These are phyloP conservation scores for Augochlora pura DNA, from an alignment of 1,140 invertebrate species.

Conservation along the genomic window DNA sequence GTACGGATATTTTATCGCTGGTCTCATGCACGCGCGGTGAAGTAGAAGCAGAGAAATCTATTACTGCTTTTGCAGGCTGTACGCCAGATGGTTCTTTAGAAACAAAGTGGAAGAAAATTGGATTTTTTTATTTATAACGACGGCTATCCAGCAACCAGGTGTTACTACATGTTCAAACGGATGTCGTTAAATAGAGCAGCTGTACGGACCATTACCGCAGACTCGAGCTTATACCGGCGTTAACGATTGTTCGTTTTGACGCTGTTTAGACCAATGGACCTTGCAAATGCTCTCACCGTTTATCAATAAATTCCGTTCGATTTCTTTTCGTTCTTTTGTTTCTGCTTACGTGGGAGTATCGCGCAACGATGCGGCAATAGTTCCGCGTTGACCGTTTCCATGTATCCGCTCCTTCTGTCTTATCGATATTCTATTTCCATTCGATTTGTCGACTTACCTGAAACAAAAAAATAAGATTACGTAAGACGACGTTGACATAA, in stretches of 20 bases:
- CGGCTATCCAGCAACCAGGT: neutral
- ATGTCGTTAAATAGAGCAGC: conserved; percentile 50
- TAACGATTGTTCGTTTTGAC: conserved; percentile 54
- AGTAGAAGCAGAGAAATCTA: conserved; percentile 27
- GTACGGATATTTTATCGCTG: neutral
- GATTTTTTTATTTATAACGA: conserved; percentile 43
- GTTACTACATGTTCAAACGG: conserved; percentile 27
- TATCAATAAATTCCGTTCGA: conserved; percentile 23
- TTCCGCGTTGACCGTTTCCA: conserved; percentile 47
- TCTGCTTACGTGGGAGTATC: conserved; percentile 29
- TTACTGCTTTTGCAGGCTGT: neutral
- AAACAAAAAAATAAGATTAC: conserved; percentile 43
- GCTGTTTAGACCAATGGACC: conserved; percentile 35
- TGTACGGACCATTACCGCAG: conserved; percentile 49
- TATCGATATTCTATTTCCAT: conserved; percentile 1
- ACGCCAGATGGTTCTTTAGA: conserved; percentile 12
- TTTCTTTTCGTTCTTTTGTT: conserved; percentile 8
- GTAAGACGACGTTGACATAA: conserved; percentile 32
- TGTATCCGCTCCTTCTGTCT: conserved; percentile 5
- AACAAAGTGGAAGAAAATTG: conserved; percentile 39
- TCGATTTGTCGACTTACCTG: conserved; percentile 52
- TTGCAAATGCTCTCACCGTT: conserved; percentile 21
- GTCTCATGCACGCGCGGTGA: neutral
- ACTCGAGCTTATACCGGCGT: conserved; percentile 55
- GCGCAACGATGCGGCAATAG: conserved; percentile 7